Base-by-base conservation (phyloP, 2,797 vertebrate genomes). In the Danio albolineatus region DNA sequence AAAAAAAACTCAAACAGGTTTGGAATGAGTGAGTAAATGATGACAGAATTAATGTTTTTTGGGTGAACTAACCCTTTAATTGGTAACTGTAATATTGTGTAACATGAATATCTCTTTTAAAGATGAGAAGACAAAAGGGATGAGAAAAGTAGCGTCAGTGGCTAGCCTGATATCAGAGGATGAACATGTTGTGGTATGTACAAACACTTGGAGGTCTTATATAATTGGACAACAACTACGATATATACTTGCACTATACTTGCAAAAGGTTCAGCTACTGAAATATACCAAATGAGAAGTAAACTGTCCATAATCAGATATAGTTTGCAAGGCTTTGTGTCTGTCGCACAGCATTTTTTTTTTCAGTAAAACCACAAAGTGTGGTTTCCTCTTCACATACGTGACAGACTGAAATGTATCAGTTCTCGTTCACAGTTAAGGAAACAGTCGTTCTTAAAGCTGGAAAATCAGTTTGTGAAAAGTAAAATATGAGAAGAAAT, bases 171-270 rank as follows among this genome's bases (percentile, higher is more conserved):
- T 5, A 12, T 36, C 64, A 3, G 65, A 85, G 9, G 51, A 44
- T 0, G 70, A 87, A 10, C 57, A 87, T 8, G 10, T 80, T 54
- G 17, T 91, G 86, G 90, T 91, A 83, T 43, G 74, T 81, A 28
- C 13, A 21, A 43, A 41, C 1, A 67, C 10, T 19, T 0, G 9
- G 13, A n/a, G 38, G 21, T 28, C 4, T 49, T 12, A 38, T 59
- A 13, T 12, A 4, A 13, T 10, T 48, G 19, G 1, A 4, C 2
- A 1, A 12, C 4, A 10, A 14, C 4, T 48, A n/a, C n/a, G n/a
- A n/a, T n/a, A n/a, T n/a, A n/a, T 5, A 16, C 59, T 51, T 14
- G 66, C 65, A 44, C 13, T 43, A 19, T 7, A 4, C 3, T 21
- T 51, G 21, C 13, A 21, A 28, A 64, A 10, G 17, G 2, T n/a